Conservation (phyloP, 2,797 vertebrate species). For the Rhinichthys osculus region DNA sequence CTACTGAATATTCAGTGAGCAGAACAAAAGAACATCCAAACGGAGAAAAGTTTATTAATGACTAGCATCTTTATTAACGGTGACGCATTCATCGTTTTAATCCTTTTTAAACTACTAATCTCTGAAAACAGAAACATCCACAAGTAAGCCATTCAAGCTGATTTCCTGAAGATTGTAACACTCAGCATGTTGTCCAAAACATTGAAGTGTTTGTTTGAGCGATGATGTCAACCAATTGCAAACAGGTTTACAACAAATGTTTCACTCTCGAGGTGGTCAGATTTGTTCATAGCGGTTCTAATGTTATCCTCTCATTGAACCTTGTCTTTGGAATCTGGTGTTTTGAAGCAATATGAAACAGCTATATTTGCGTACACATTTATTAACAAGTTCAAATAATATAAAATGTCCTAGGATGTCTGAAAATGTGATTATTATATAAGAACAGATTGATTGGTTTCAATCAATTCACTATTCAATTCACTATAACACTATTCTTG, state of each 20-base stretch:
- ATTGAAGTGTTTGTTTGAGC: too few species aligned
- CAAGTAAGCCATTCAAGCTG: not conserved
- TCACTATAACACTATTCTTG: too few species aligned
- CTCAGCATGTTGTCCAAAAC: not conserved
- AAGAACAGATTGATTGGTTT: not conserved
- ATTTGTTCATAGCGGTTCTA: not conserved
- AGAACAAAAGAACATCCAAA: not conserved
- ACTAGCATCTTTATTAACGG: not conserved
- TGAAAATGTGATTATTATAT: not conserved
- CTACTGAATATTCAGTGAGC: not conserved
- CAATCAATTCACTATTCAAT: too few species aligned
- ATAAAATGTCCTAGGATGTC: not conserved
- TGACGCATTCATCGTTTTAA: not conserved
- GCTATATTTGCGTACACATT: not conserved
- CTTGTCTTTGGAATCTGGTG: not conserved
- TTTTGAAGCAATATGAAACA: not conserved
- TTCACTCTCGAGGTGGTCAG: not conserved
- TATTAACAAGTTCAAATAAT: not conserved
- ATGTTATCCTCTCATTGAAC: not conserved
- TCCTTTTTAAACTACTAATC: not conserved
- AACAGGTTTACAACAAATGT: not conserved
- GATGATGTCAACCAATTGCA: not conserved
- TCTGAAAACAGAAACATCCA: not conserved
- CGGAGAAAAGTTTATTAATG: not conserved
- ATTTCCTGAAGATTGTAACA: not conserved